These are phyloP conservation scores for Prunella himalayana DNA, from an alignment of 2,113 vertebrate genomes.

Conservation along the genomic window DNA sequence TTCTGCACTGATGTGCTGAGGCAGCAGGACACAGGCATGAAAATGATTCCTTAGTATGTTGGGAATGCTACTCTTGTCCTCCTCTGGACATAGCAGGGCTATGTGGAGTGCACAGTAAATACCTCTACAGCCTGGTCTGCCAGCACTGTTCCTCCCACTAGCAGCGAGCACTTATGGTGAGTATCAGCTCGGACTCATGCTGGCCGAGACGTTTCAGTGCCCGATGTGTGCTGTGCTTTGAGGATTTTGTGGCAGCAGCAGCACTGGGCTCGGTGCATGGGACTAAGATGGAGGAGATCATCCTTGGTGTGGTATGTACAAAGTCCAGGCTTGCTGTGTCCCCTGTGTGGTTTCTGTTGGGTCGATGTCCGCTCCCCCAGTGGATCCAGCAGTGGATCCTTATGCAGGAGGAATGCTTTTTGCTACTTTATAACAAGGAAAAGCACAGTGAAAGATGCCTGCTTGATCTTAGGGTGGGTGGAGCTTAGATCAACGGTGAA, in stretches of 20 bases:
- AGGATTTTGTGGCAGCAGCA: not conserved
- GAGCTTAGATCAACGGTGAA: not conserved
- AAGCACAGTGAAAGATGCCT: not conserved
- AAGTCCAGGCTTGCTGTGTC: not conserved
- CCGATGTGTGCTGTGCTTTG: not conserved
- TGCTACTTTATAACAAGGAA: not conserved
- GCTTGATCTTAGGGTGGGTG: not conserved
- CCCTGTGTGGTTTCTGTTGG: not conserved
- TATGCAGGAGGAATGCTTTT: not conserved
- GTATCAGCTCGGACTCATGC: not conserved
- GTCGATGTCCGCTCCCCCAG: accelerated
- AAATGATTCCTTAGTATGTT: not conserved
- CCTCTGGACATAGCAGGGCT: not conserved
- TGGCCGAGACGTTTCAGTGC: accelerated
- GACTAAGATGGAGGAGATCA: accelerated
- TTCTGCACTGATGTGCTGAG: not conserved
- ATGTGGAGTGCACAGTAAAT: not conserved
- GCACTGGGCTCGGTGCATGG: accelerated
- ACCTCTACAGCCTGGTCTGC: not conserved
- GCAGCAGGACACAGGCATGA: not conserved
- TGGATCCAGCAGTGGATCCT: not conserved
- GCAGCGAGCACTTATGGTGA: not conserved
- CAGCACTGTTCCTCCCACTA: not conserved
- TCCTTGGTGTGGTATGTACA: not conserved
- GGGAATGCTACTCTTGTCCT: not conserved